Percentiles rank a stretch among this genome's conserved stretches.
These are phyloP conservation scores for Ptyas mucosa DNA, from an alignment of 2,113 vertebrate species.

Conservation along the genomic window DNA sequence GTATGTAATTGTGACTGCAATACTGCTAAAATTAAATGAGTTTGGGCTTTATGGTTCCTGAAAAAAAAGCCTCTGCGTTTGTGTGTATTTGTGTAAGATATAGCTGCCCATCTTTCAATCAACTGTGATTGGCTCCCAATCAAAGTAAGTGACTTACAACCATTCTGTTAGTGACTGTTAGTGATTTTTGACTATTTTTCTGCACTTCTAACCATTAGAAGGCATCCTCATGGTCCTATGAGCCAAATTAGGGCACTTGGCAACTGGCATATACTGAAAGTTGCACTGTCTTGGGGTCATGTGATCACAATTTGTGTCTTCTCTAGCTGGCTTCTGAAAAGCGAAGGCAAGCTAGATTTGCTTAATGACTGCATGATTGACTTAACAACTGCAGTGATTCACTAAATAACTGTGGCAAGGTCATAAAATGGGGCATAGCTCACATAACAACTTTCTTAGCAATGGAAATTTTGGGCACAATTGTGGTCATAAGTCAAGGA, in stretches of 20 bases:
- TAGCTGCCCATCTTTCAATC: not conserved
- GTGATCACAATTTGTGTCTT: not conserved
- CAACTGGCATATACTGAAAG: not conserved
- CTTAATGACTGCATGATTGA: not conserved
- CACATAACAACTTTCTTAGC: not conserved
- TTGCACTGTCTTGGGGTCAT: not conserved
- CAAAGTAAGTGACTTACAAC: not conserved
- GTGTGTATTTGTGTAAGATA: not conserved
- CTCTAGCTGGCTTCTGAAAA: not conserved
- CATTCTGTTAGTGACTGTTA: not conserved
- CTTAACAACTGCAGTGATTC: not conserved
- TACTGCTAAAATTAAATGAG: not conserved
- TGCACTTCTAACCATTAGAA: not conserved
- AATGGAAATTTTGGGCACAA: not conserved
- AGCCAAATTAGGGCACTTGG: not conserved
- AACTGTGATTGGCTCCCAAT: not conserved
- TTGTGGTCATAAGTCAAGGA: not conserved
- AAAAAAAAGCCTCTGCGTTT: not conserved
- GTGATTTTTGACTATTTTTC: not conserved
- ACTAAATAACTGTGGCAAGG: not conserved
- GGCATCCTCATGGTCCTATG: not conserved
- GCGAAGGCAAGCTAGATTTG: not conserved
- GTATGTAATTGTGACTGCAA: not conserved
- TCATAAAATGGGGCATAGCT: not conserved
- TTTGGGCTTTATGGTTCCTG: not conserved